phyloP scores from a whole-genome alignment of 2,888 invertebrate genomes.

The Nomada ferruginata region DNA sequence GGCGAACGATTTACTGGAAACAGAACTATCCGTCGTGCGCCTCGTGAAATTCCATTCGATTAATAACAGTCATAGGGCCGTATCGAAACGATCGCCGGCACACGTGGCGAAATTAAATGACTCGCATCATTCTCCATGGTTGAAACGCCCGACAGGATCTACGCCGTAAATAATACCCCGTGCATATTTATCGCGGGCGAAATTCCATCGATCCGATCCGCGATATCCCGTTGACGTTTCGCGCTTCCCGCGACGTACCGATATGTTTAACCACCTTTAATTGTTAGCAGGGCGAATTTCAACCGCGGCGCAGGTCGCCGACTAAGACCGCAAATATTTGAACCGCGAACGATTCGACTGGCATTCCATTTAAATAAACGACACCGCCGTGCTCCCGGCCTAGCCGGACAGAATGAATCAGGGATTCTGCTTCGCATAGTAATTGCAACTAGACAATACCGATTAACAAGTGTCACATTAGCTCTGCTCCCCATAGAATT shows the following conservation, averaged over 20 bases:
- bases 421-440: background rate
- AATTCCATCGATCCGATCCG: background rate
- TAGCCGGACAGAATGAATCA: background rate
- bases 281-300: slow-evolving; percentile 42
- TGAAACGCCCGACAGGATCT: too few species aligned
- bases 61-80: background rate
- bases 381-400: background rate
- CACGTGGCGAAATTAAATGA: background rate
- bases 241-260: background rate
- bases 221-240: background rate
- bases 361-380: slow-evolving; percentile 44
- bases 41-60: background rate
- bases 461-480: background rate
- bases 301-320: slow-evolving; percentile 4
- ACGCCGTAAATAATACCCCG: too few species aligned
- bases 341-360: slow-evolving; percentile 42
- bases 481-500: too few species aligned
- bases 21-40: background rate
- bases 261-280: slow-evolving; percentile 15
- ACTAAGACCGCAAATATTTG: slow-evolving; percentile 26
- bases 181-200: too few species aligned
- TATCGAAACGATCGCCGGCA: too few species aligned
- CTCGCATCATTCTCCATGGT: too few species aligned
- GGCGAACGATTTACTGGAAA: background rate
- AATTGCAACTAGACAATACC: background rate